Percentiles rank a stretch among this genome's conserved stretches.
These are phyloP conservation scores for Alligator mississippiensis DNA, from an alignment of 2,113 vertebrate genomes.

Conservation along the genomic window DNA sequence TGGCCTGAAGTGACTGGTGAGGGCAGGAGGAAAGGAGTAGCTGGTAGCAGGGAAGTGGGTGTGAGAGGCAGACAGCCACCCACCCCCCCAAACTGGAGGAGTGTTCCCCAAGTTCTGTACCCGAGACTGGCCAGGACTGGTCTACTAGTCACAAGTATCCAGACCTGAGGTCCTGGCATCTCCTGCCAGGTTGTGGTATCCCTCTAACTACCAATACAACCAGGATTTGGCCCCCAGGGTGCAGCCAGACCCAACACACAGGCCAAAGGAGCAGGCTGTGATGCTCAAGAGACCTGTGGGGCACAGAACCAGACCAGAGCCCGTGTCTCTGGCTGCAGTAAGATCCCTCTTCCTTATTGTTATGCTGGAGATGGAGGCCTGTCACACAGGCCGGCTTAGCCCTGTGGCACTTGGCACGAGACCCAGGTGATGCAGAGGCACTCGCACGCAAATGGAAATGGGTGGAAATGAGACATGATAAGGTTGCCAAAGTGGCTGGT, in stretches of 20 bases:
- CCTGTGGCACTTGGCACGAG: neutral
- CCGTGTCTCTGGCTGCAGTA: neutral
- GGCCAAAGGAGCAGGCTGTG: neutral
- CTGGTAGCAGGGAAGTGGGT: too few relatives aligned
- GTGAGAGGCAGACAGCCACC: too few relatives aligned
- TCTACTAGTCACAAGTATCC: too few relatives aligned
- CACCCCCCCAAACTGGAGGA: too few relatives aligned
- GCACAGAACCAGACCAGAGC: neutral
- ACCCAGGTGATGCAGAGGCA: neutral
- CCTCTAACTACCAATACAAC: too few relatives aligned
- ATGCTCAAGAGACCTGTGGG: neutral
- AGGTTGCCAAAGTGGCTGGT: neutral
- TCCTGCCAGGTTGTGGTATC: too few relatives aligned
- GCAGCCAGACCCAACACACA: neutral
- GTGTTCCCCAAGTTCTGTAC: too few relatives aligned
- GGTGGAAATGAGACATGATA: neutral
- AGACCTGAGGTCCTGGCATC: neutral
- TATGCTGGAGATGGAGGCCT: neutral
- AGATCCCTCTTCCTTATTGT: neutral
- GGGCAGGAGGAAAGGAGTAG: neutral
- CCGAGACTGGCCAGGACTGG: neutral
- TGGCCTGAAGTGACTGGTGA: neutral
- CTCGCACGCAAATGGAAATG: neutral
- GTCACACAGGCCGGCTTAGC: neutral
- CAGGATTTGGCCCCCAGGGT: too few relatives aligned